Conservation (phyloP, 2,888 invertebrate species). For the Lasiommata megera region DNA sequence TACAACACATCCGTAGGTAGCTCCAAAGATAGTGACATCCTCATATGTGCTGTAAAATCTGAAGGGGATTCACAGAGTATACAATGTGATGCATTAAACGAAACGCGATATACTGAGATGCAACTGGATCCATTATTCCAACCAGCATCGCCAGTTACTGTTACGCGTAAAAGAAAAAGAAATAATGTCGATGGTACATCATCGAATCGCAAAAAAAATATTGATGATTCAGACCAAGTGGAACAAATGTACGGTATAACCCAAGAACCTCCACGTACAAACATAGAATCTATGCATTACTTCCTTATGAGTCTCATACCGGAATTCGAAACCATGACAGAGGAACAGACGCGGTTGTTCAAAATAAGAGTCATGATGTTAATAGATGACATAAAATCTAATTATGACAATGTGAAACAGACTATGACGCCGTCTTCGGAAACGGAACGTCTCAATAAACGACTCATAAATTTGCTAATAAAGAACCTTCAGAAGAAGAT, state of each 20-base stretch:
- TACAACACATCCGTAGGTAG: conserved; percentile 1
- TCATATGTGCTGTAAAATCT: conserved; percentile 24
- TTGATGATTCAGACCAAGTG: not conserved
- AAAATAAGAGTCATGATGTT: conserved; percentile 44
- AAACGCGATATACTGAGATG: conserved; percentile 2
- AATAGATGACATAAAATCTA: conserved; percentile 26
- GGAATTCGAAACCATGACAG: conserved; percentile 44
- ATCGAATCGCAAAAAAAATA: conserved; percentile 5
- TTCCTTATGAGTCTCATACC: conserved; percentile 45
- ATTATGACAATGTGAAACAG: conserved; percentile 12
- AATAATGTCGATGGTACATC: not conserved
- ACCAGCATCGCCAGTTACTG: conserved; percentile 1
- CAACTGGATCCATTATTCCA: conserved; percentile 5
- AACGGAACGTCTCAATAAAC: conserved; percentile 22
- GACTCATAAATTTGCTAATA: conserved; percentile 34
- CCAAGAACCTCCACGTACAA: conserved; percentile 17
- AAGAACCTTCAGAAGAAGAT: conserved; percentile 36
- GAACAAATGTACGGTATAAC: conserved; percentile 5
- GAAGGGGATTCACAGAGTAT: conserved; percentile 14
- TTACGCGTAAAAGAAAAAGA: conserved; percentile 15
- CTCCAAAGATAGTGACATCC: conserved; percentile 21
- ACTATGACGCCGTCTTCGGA: not conserved
- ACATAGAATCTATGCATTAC: conserved; percentile 35
- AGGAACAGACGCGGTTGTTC: conserved; percentile 43
- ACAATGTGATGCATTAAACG: not conserved